Base-by-base conservation (phyloP, 2,113 vertebrate species). In the Tetrax tetrax region DNA sequence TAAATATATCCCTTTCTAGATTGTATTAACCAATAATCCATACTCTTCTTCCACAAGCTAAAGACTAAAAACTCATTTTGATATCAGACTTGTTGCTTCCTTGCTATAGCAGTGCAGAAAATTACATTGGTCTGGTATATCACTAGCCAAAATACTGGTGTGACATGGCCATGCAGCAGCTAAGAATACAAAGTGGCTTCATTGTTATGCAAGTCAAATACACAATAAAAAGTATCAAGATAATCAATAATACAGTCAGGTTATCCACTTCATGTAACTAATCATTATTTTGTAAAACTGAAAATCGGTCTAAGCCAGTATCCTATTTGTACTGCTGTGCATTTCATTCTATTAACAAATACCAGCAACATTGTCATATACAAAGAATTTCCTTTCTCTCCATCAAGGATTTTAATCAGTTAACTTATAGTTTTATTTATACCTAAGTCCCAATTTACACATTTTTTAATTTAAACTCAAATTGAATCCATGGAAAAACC, bases 141-240 rank as follows among this genome's bases (percentile, higher is more conserved):
- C 33, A 45, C 6, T 12, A 35, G 11, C 15, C 56, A 56, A 75
- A 93, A 61, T 29, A 71, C 2, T 18, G 35, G 22, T 8, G 9
- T 86, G 21, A 4, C 5, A 2, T 9, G 8, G 10, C 28, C 56
- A 38, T 33, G 38, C 4, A 86, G 38, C 23, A 50, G 48, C n/a
- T 50, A 54, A 38, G 74, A 78, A 54, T 60, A 22, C 21, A 7
- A 59, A 59, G 23, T 23, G 24, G 18, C 5, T 69, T 77, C 8
- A 43, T 0, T 50, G 45, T 60, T 15, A 50, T 1, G 10, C 1
- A 59, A 43, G 15, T 60, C 16, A 70, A 79, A 70, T 18, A 69
- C 0, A 0, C 54, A 54, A 56, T 23, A 25, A 6, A 12, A 61
- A 12, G 18, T 37, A 53, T 65, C 0, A 0, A 18, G 16, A 13